phyloP scores from a whole-genome alignment of 2,113 vertebrate genomes.

The Sylvia atricapilla region DNA sequence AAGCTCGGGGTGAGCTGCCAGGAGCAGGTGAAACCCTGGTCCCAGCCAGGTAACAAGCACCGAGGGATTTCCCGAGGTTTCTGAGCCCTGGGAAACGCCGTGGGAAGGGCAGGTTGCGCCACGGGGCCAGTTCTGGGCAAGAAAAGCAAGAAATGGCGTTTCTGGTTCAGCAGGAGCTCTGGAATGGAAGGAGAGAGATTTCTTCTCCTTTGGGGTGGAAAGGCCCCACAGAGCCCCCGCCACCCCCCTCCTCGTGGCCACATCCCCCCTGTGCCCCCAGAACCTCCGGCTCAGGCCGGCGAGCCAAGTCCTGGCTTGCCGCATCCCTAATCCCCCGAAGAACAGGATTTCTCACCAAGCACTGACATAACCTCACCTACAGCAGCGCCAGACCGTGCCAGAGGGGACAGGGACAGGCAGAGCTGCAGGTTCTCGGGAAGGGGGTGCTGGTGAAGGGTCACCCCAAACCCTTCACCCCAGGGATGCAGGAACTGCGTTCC shows the following conservation, averaged over 20 bases:
- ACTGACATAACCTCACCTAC: background rate
- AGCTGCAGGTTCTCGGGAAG: background rate
- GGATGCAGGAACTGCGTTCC: fast-evolving
- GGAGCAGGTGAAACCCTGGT: background rate
- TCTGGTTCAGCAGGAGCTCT: background rate
- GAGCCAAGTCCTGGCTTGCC: background rate
- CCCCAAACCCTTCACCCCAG: background rate
- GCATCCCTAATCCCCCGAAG: conserved; percentile 1
- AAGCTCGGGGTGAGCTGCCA: background rate
- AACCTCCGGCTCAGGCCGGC: background rate
- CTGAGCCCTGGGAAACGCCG: background rate
- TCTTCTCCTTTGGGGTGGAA: background rate
- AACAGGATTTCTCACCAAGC: conserved; percentile 5
- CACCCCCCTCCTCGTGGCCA: too few species aligned
- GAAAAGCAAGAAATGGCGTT: background rate
- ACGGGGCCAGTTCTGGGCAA: background rate
- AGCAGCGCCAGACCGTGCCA: background rate
- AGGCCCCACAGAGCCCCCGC: background rate
- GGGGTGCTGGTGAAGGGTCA: background rate
- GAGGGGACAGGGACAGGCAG: background rate
- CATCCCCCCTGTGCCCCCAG: background rate
- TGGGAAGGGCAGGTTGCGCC: background rate
- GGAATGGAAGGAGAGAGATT: background rate
- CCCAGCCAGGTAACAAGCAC: background rate
- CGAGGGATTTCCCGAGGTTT: background rate